Percentiles rank a stretch among this genome's conserved stretches.
Evolutionary conservation across 2,888 invertebrate species (phyloP).

Genomic region (Pandemis cinnamomeana): DNA sequence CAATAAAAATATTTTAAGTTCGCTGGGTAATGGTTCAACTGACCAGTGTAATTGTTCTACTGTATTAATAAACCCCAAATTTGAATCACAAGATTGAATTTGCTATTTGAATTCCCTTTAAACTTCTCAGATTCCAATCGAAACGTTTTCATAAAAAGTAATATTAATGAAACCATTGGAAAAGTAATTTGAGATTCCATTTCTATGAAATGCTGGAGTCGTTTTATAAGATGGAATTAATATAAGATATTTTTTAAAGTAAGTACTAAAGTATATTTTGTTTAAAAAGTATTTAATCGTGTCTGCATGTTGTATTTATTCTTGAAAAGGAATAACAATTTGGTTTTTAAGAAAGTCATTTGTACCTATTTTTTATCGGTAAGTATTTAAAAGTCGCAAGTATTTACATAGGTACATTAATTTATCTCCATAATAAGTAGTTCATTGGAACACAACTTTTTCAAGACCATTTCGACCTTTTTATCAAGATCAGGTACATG

Average conservation of each 20-base stretch:
- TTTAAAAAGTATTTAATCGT: background rate
- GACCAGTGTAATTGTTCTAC: background rate
- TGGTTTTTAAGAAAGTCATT: no score
- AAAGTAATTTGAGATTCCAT: conserved; percentile 35
- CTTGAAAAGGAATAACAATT: no score
- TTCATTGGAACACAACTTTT: no score
- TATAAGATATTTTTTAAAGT: conserved; percentile 18
- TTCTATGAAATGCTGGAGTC: conserved; percentile 20
- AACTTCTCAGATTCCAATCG: conserved; percentile 18
- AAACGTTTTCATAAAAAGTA: conserved; percentile 25
- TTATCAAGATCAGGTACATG: no score
- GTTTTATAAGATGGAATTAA: conserved; percentile 20
- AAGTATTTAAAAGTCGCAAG: no score
- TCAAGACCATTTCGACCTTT: no score
- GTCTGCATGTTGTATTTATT: background rate
- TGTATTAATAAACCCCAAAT: conserved; percentile 4
- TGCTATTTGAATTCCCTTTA: conserved; percentile 18
- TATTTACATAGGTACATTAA: no score
- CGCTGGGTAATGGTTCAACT: no score
- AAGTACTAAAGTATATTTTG: conserved; percentile 4
- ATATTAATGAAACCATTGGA: conserved; percentile 30
- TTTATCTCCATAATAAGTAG: no score
- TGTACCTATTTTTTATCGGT: no score
- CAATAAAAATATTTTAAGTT: no score
- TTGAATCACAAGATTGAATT: conserved; percentile 15